phyloP scores from a whole-genome alignment of 1,140 invertebrate genomes.

The Pantala flavescens region DNA sequence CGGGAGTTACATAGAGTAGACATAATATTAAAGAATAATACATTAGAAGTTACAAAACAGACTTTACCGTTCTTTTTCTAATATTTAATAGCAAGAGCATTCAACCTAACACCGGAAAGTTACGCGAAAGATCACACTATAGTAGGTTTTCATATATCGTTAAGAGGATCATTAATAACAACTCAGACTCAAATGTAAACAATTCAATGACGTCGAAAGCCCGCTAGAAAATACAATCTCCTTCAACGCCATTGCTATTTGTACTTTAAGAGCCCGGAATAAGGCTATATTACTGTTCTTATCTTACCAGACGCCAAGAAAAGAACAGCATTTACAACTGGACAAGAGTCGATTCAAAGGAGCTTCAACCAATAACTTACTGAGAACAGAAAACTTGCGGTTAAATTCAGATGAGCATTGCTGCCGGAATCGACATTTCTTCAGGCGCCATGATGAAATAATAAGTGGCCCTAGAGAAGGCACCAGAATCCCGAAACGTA shows the following conservation, averaged over 20 bases:
- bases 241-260: not conserved
- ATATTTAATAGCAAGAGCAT: no score
- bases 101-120: no score
- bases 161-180: no score
- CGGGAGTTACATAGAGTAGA: no score
- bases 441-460: not conserved
- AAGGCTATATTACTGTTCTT: not conserved
- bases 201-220: slow-evolving; percentile 6
- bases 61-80: no score
- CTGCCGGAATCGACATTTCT: not conserved
- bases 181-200: not conserved
- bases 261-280: not conserved
- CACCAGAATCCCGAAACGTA: not conserved
- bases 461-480: not conserved
- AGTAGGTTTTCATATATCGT: no score
- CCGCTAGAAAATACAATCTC: slow-evolving; percentile 1
- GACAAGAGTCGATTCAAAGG: no score
- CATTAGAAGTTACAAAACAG: no score
- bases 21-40: no score
- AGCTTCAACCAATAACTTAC: not conserved
- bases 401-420: not conserved
- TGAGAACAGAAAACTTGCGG: not conserved
- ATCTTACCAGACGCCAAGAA: not conserved
- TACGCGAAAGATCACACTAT: no score
- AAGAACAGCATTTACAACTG: not conserved